Percentiles rank a stretch among this genome's conserved stretches.
Conservation (phyloP, 1,140 invertebrate species). For the Octopus sinensis region DNA sequence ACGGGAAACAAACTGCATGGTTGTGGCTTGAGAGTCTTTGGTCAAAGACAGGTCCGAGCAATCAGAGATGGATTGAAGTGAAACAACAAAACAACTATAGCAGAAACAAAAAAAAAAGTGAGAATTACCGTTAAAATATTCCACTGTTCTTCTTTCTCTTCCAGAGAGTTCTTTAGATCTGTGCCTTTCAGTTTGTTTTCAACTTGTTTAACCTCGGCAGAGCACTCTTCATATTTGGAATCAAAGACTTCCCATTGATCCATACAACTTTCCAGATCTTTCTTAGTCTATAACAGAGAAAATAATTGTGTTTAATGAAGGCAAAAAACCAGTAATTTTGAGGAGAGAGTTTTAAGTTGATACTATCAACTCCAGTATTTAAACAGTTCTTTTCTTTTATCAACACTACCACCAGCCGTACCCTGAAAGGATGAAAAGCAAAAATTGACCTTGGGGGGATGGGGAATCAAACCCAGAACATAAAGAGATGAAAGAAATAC, state of each 20-base stretch:
- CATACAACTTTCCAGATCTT: slow-evolving; percentile 71
- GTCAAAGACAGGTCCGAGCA: not conserved
- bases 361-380: too few relatives aligned
- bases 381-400: too few relatives aligned
- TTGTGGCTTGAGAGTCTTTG: too few relatives aligned
- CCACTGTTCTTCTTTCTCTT: slow-evolving; percentile 80
- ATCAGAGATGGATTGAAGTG: not conserved
- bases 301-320: too few relatives aligned
- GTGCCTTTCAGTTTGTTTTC: slow-evolving; percentile 84
- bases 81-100: slow-evolving; percentile 4
- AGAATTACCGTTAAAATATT: slow-evolving; percentile 66
- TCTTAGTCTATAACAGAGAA: slow-evolving; percentile 48
- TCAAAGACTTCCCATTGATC: slow-evolving; percentile 83
- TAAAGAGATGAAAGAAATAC: too few relatives aligned
- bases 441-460: too few relatives aligned
- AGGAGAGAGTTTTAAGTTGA: too few relatives aligned
- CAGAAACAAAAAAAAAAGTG: slow-evolving; percentile 6
- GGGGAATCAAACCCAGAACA: too few relatives aligned
- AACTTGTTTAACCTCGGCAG: slow-evolving; percentile 83
- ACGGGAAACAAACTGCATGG: too few relatives aligned
- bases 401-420: too few relatives aligned
- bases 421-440: too few relatives aligned
- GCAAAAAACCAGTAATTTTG: too few relatives aligned
- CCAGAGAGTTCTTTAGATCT: slow-evolving; percentile 78
- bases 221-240: slow-evolving; percentile 76